phyloP scores from a whole-genome alignment of 2,113 vertebrate genomes.

The Malurus alboscapulatus region DNA sequence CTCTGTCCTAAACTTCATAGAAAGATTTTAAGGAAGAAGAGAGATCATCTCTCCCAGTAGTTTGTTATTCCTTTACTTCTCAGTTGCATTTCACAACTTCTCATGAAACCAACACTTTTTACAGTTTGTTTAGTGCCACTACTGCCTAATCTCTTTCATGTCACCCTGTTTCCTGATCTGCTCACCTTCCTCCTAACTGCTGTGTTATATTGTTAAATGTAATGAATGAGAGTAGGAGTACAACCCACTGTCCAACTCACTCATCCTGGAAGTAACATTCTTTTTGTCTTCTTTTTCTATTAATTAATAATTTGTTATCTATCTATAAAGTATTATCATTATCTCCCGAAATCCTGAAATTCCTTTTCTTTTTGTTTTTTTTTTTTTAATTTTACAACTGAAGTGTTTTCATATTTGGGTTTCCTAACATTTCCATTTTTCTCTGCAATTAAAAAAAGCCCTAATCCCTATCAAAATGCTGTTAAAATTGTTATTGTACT shows the following conservation, averaged over 20 bases:
- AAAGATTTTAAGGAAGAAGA: not conserved
- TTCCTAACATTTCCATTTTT: not conserved
- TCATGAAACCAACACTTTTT: not conserved
- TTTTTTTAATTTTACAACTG: not conserved
- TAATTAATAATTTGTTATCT: not conserved
- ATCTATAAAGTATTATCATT: not conserved
- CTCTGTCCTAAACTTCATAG: not conserved
- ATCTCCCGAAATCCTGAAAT: not conserved
- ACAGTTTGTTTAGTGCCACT: not conserved
- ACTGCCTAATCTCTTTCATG: not conserved
- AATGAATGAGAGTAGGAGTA: not conserved
- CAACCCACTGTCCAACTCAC: not conserved
- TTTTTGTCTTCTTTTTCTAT: not conserved
- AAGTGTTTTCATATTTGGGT: not conserved
- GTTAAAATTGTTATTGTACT: not conserved
- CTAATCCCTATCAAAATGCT: not conserved
- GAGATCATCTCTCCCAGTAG: not conserved
- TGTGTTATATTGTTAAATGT: not conserved
- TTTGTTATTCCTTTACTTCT: not conserved
- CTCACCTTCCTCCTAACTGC: not conserved
- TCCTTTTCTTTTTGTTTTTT: not conserved
- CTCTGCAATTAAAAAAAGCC: not conserved
- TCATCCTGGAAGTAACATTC: not conserved
- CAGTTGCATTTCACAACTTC: not conserved
- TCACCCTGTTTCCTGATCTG: not conserved